These are phyloP conservation scores for Alcedo quadribrachys DNA, from an alignment of 2,797 vertebrate species.

Conservation along the genomic window DNA sequence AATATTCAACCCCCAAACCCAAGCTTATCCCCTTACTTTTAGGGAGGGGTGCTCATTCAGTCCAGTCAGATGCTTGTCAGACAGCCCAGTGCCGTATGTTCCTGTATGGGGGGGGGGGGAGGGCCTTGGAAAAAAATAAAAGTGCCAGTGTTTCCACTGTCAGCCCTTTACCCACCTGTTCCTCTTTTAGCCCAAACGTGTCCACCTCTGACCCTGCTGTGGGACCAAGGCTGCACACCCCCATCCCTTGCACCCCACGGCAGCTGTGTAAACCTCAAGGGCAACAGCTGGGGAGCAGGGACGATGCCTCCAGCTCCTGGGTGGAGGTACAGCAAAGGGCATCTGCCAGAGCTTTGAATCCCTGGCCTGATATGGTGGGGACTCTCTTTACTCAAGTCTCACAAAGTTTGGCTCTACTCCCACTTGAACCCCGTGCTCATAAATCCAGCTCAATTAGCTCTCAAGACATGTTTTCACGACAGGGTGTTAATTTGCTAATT, in stretches of 20 bases:
- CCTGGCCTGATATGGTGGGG: fast-evolving
- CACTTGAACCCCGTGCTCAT: not conserved
- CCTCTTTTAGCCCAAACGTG: constrained; percentile 43
- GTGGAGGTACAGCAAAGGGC: not conserved
- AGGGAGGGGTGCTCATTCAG: not conserved
- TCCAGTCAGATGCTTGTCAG: not conserved
- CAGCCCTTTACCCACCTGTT: constrained; percentile 70
- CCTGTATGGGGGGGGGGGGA: not conserved
- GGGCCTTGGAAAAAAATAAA: constrained; percentile 15
- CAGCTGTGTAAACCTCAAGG: constrained; percentile 92
- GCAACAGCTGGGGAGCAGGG: constrained; percentile 81
- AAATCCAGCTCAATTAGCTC: not conserved
- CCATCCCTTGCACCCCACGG: constrained; percentile 27
- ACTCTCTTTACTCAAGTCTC: not conserved
- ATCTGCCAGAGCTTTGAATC: not conserved
- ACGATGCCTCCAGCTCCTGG: not conserved
- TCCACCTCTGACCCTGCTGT: constrained; percentile 67
- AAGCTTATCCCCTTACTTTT: not conserved
- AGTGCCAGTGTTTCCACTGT: constrained; percentile 51
- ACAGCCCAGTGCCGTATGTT: not conserved
- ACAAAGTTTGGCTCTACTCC: not conserved
- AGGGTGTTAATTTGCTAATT: not conserved
- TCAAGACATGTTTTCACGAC: fast-evolving
- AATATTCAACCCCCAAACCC: not conserved
- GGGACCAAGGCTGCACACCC: not conserved